A percentile compares a stretch with the other conserved stretches of the same genome.
Evolutionary conservation across 2,113 vertebrate species (phyloP).

Genomic region (Brachypteracias leptosomus): DNA sequence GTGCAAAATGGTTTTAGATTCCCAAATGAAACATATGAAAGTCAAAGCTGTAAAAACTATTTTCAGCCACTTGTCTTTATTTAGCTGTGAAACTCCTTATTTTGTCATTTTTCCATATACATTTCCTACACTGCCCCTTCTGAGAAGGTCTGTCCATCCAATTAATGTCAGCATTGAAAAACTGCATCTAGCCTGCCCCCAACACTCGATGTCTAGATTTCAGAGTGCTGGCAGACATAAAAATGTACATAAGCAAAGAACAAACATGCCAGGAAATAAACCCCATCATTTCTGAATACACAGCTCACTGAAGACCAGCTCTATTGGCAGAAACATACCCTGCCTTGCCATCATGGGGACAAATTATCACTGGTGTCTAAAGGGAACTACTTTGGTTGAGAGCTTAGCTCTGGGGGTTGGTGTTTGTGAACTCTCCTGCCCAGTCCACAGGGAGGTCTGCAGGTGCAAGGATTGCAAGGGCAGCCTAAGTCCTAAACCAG

Average conservation of each 20-base stretch:
- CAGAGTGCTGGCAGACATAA: not conserved
- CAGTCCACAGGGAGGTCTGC: not conserved
- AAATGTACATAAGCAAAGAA: not conserved
- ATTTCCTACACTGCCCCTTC: conserved; percentile 8
- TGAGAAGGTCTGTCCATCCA: conserved; percentile 47
- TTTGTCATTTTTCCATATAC: conserved; percentile 30
- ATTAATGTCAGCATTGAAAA: conserved; percentile 40
- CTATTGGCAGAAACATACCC: not conserved
- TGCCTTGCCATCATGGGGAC: not conserved
- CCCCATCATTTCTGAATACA: not conserved
- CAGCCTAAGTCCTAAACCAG: not conserved
- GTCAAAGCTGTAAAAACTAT: conserved; percentile 8
- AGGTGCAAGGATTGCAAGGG: not conserved
- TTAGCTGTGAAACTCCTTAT: conserved; percentile 29
- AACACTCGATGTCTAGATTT: not conserved
- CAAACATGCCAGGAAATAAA: not conserved
- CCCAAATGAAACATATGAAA: conserved; percentile 21
- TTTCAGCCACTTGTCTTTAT: conserved; percentile 34
- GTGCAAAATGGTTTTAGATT: conserved; percentile 16
- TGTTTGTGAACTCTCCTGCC: not conserved
- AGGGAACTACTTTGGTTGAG: not conserved
- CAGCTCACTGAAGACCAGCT: not conserved
- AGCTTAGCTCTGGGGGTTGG: not conserved
- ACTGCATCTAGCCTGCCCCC: not conserved
- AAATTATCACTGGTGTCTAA: not conserved